These are phyloP conservation scores for Rhynchonycteris naso DNA, from an alignment of 2,797 vertebrate species.

Conservation along the genomic window DNA sequence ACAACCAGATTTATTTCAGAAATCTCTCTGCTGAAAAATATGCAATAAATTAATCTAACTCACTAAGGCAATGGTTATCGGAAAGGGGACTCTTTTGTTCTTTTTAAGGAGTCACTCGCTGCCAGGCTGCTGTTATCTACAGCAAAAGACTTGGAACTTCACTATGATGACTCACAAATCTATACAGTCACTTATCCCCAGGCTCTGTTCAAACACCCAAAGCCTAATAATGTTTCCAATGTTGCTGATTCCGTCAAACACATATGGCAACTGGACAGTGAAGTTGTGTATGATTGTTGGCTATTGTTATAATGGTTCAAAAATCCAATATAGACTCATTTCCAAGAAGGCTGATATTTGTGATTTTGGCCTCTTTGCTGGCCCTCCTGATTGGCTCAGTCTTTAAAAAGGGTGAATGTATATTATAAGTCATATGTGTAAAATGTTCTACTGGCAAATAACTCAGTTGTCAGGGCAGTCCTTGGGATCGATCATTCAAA, in stretches of 20 bases:
- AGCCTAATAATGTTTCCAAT: neutral
- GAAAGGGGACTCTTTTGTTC: neutral
- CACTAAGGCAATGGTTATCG: neutral
- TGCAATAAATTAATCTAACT: neutral
- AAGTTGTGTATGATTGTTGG: neutral
- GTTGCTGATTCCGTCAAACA: neutral
- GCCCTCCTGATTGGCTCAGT: neutral
- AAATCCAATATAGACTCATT: neutral
- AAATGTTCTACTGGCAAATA: neutral
- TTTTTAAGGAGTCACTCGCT: neutral
- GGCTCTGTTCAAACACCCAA: neutral
- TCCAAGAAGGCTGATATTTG: neutral
- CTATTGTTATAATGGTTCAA: neutral
- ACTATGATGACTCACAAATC: neutral
- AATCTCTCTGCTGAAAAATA: neutral
- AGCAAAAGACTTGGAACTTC: neutral
- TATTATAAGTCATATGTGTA: neutral
- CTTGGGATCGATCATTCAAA: neutral
- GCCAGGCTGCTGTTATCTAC: neutral
- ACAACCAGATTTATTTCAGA: constrained; percentile 7
- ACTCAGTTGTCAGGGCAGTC: neutral
- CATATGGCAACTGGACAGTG: neutral
- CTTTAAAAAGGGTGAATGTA: neutral
- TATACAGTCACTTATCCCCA: neutral
- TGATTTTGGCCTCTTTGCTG: neutral